Conservation (phyloP, 2,113 vertebrate species). For the Spizaetus ornatus region DNA sequence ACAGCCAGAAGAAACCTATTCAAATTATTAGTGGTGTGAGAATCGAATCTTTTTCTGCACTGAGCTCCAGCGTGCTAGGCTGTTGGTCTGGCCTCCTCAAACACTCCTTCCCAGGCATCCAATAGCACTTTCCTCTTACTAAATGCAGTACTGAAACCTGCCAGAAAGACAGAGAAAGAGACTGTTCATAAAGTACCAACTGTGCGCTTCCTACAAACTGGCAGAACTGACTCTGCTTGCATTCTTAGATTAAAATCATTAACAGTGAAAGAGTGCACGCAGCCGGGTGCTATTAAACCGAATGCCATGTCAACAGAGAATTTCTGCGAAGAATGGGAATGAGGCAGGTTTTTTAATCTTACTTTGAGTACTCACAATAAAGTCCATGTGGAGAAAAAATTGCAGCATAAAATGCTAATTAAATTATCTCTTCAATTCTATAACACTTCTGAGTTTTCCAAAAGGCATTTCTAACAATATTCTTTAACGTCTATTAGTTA, state of each 20-base stretch:
- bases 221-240: not conserved
- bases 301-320: not conserved
- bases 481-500: not conserved
- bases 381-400: not conserved
- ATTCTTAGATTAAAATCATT: not conserved
- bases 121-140: slow-evolving; percentile 57
- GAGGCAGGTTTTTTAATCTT: not conserved
- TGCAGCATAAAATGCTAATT: not conserved
- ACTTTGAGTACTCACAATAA: not conserved
- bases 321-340: not conserved
- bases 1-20: not conserved
- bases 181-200: slow-evolving; percentile 52
- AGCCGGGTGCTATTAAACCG: not conserved
- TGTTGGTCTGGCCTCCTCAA: slow-evolving; percentile 56
- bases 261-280: not conserved
- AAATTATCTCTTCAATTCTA: not conserved
- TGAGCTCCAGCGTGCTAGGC: slow-evolving; percentile 29
- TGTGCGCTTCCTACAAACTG: slow-evolving; percentile 7
- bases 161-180: slow-evolving; percentile 59
- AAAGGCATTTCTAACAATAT: not conserved
- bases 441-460: not conserved
- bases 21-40: not conserved
- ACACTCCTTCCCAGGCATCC: slow-evolving; percentile 55
- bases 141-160: slow-evolving; percentile 58
- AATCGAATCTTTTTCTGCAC: slow-evolving; percentile 43